Base-by-base conservation (phyloP, 2,888 invertebrate species). In the Archaeoteleia sp. region DNA sequence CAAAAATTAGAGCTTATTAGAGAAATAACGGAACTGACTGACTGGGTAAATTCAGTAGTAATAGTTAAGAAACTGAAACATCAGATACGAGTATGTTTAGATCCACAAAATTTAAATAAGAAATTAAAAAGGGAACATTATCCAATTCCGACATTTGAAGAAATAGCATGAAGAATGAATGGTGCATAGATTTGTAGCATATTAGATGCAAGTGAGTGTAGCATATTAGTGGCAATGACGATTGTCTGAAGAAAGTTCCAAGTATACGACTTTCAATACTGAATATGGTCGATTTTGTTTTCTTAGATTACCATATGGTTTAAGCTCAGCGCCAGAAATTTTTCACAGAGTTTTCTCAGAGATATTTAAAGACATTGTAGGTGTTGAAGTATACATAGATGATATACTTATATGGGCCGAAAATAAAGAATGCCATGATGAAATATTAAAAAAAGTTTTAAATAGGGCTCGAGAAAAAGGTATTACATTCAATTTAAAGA, bases 331-430 rank as follows among this genome's bases (percentile, higher is more conserved):
- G 1, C 67, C 76, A 40, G 78, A 80, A 70, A 63, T 78, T 2
- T 80, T 75, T 69, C 77, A 75, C 35, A 65, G 8, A 32, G 73
- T 37, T 68, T 75, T 35, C 76, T 78, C 42, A 61, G 55, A n/a
- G 69, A 65, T 25, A 53, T 75, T 6, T 39, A 66, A 37, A 74
- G 73, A 25, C n/a, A n/a, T n/a, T n/a, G n/a, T n/a, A n/a, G n/a
- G n/a, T n/a, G 70, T 73, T n/a, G 73, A 63, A 4, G 15, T n/a
- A 14, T 14, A 15, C 8, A 7, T 77, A 27, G 54, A 77, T 37
- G 37, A 37, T 37, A 14, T 37, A 17, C 3, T 37, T 6, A 37
- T 37, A 4, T n/a, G n/a, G 14, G 37, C 17, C 1, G 37, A 37
- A 10, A 10, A 1, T 10, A 1, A 37, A n/a, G 7, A 37, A 12